phyloP scores from a whole-genome alignment of 1,140 invertebrate species.

The Rhopalosiphum maidis region DNA sequence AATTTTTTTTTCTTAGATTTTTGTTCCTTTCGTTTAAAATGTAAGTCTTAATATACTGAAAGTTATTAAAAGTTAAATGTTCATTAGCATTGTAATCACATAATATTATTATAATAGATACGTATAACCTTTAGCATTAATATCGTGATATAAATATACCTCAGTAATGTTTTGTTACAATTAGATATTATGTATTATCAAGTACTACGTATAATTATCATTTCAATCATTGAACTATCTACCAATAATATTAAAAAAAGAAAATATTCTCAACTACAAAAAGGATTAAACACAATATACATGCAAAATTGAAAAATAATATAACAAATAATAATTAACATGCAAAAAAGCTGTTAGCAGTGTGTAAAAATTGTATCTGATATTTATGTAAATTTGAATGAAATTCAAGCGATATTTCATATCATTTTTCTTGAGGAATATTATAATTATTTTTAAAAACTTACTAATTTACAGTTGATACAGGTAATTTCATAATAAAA shows the following conservation, averaged over 20 bases:
- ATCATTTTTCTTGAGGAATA: not conserved
- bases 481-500: not conserved
- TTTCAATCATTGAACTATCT: not conserved
- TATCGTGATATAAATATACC: not conserved
- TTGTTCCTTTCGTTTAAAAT: not conserved
- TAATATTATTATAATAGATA: no score
- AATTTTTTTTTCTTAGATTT: not conserved
- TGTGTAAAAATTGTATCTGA: not conserved
- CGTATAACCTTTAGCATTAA: not conserved
- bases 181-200: conserved; percentile 23
- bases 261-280: conserved; percentile 5
- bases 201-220: not conserved
- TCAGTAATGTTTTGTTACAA: conserved; percentile 38
- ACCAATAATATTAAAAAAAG: not conserved
- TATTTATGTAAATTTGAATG: not conserved
- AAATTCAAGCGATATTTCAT: conserved; percentile 8
- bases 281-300: not conserved
- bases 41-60: not conserved
- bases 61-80: no score
- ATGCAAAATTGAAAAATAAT: conserved; percentile 18
- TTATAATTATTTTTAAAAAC: not conserved
- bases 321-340: conserved; percentile 15
- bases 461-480: not conserved
- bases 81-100: no score
- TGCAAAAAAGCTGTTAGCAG: conserved; percentile 18